Conservation (phyloP, 1,140 invertebrate species). For the Drosophila cardini region DNA sequence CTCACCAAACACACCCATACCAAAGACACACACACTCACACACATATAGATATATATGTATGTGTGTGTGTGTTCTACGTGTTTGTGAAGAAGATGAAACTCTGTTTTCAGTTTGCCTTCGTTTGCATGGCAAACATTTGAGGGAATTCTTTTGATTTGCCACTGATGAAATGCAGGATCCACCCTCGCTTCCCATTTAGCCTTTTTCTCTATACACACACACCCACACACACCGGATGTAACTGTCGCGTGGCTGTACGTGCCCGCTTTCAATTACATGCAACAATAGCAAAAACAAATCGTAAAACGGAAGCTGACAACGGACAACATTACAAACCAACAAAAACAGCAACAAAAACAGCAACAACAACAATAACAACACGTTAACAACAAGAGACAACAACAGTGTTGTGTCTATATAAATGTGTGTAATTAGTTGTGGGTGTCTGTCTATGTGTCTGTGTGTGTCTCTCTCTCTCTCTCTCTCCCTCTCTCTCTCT, state of each 20-base stretch:
- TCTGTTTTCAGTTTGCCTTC: slow-evolving; percentile 9
- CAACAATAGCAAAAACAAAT: slow-evolving; percentile 44
- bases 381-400: too few species aligned
- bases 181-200: not conserved
- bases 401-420: slow-evolving; percentile 22
- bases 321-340: slow-evolving; percentile 1
- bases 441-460: too few species aligned
- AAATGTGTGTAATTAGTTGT: slow-evolving; percentile 49
- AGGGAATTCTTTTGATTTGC: slow-evolving; percentile 49
- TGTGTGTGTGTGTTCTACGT: not conserved
- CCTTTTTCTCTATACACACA: not conserved
- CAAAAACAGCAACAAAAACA: slow-evolving; percentile 1
- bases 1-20: slow-evolving; percentile 30
- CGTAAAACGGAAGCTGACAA: slow-evolving; percentile 15
- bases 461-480: too few species aligned
- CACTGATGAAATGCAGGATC: slow-evolving; percentile 40
- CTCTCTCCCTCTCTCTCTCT: too few species aligned
- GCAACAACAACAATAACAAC: not conserved
- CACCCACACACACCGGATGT: slow-evolving; percentile 15
- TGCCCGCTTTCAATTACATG: slow-evolving; percentile 53
- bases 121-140: slow-evolving; percentile 36
- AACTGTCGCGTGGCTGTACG: slow-evolving; percentile 34
- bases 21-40: slow-evolving; percentile 10
- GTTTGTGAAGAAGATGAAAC: slow-evolving; percentile 7
- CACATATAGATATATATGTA: not conserved